A percentile compares a stretch with the other conserved stretches of the same genome.
phyloP scores from a whole-genome alignment of 30 jellyfish, hydroid and myxozoan genomes.

The Rhopilema esculentum region DNA sequence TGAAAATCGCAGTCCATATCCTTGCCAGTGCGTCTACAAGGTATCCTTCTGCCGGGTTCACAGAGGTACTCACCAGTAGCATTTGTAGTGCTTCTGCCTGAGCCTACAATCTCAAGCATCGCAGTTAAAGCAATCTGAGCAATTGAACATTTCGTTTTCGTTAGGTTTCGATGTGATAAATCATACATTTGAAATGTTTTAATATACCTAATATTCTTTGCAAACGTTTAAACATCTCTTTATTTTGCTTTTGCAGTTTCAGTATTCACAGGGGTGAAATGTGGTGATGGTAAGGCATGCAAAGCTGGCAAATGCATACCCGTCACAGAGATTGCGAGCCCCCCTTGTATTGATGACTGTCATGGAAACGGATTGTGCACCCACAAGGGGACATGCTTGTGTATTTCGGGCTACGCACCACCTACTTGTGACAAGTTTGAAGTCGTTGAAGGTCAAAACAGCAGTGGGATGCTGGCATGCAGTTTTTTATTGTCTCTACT shows the following conservation, averaged over 20 bases:
- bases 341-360: slow-evolving; percentile 68
- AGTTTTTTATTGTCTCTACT: not conserved
- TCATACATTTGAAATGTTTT: too few relatives aligned
- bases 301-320: slow-evolving; percentile 46
- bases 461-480: not conserved
- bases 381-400: slow-evolving; percentile 67
- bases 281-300: slow-evolving; percentile 68
- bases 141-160: too few relatives aligned
- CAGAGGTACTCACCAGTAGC: too few relatives aligned
- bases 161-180: too few relatives aligned
- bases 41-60: too few relatives aligned
- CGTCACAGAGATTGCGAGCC: slow-evolving; percentile 20
- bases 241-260: not conserved
- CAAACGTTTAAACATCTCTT: too few relatives aligned
- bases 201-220: too few relatives aligned
- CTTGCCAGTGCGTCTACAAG: too few relatives aligned
- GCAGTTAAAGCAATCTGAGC: too few relatives aligned
- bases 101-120: too few relatives aligned
- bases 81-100: not conserved
- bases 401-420: slow-evolving; percentile 64
- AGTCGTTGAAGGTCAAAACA: not conserved
- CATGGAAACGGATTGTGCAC: slow-evolving; percentile 70
- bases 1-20: too few relatives aligned
- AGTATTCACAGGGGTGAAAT: slow-evolving; percentile 44
- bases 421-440: slow-evolving; percentile 43